Evolutionary conservation across 2,888 invertebrate species (phyloP), one percentile per base, ranked within the genome.

Genomic region (Autographa gamma): DNA sequence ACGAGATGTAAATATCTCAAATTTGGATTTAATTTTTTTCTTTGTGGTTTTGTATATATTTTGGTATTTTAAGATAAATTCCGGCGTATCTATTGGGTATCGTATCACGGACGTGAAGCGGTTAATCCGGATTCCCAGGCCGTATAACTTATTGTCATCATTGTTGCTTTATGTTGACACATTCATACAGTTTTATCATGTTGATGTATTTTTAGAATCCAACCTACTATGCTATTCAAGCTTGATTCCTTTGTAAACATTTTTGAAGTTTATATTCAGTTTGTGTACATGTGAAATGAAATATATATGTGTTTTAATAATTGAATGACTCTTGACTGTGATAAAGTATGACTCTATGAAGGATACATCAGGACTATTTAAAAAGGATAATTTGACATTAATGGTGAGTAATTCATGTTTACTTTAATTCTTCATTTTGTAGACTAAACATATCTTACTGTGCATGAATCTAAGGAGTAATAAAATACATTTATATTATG

Each of bases 191-290:
- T 93, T 94, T 94, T 95, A 95, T 94, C 94, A 92, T 91, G 90
- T 91, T 89, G 89, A 89, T 90, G 92, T 95, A 95, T 95, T 94
- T 94, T 93, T 95, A 95, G 95, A 94, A 93, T 88, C 78, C 87
- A 84, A 88, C 88, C 85, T 89, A 89, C 89, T 90, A 89, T 89
- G 91, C 88, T 90, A 90, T 89, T 89, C 88, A 87, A 89, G 90
- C 90, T 91, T 90, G 90, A 91, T 91, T 92, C 91, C 91, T 91
- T 91, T 91, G 90, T 92, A 92, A 93, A 93, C 89, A 93, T 86
- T 91, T 89, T 89, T 83, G 80, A 83, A 84, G 82, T 86, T 78
- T 79, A 81, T 74, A 81, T 84, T 80, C 73, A 80, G 81, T 81
- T 83, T 81, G 77, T 84, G 76, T 81, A 77, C 66, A 80, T 78